Percentiles rank a stretch among this genome's conserved stretches.
These are phyloP conservation scores for Pluvianellus socialis DNA, from an alignment of 2,113 vertebrate genomes.

Conservation along the genomic window DNA sequence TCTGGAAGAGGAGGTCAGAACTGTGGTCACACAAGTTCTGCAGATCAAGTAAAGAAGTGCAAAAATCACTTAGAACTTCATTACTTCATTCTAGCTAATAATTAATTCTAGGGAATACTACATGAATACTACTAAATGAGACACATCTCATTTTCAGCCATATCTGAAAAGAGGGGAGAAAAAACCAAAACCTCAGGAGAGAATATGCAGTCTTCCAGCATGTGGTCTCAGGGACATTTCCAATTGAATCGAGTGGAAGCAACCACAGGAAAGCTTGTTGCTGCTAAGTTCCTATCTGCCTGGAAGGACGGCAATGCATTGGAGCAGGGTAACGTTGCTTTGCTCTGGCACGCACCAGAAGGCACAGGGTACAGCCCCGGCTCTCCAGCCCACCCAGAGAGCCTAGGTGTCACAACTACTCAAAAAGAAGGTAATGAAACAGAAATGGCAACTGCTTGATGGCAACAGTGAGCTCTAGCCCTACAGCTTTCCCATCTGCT, in stretches of 20 bases:
- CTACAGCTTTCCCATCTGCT: neutral
- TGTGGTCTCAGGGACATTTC: neutral
- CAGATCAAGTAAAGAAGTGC: neutral
- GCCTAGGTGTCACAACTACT: neutral
- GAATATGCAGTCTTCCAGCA: neutral
- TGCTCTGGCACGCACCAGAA: neutral
- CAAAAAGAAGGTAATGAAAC: neutral
- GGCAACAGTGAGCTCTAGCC: neutral
- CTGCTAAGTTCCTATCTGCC: neutral
- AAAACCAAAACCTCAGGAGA: neutral
- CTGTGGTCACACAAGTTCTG: neutral
- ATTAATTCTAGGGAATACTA: neutral
- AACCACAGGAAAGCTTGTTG: neutral
- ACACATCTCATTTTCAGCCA: neutral
- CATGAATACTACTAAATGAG: neutral
- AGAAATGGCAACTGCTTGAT: neutral
- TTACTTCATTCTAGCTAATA: neutral
- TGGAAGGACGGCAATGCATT: neutral
- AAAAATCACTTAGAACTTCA: neutral
- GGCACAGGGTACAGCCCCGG: neutral
- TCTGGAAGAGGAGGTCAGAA: neutral
- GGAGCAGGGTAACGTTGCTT: neutral
- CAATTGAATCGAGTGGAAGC: neutral
- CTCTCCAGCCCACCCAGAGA: neutral
- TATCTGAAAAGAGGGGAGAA: neutral